phyloP scores from a whole-genome alignment of 2,888 invertebrate species.

The Lissonota sp. region DNA sequence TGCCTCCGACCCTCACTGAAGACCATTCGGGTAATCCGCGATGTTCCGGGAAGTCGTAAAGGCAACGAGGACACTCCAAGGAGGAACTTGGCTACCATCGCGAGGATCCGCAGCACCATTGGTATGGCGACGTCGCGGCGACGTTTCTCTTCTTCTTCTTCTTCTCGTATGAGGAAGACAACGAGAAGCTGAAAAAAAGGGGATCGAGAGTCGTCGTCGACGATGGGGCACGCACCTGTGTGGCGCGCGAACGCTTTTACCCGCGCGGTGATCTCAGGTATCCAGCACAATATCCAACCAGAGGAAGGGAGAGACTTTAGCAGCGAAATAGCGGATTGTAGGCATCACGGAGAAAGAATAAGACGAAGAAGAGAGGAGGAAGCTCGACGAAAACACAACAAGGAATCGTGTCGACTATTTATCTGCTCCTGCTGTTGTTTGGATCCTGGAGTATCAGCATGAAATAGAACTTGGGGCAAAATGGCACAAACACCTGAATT shows the following conservation, averaged over 20 bases:
- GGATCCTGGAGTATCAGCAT: neutral
- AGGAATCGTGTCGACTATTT: constrained; percentile 53
- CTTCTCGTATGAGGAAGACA: constrained; percentile 18
- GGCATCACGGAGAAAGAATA: constrained; percentile 28
- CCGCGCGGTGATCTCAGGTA: constrained; percentile 8
- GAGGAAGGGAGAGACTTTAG: constrained; percentile 2
- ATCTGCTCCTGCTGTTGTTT: constrained; percentile 45
- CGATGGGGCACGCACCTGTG: constrained; percentile 64
- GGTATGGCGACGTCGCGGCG: constrained; percentile 18
- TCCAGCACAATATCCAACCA: constrained; percentile 1
- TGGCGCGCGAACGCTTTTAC: constrained; percentile 55
- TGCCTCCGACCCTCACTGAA: neutral
- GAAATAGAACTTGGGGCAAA: neutral
- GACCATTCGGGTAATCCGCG: constrained; percentile 39
- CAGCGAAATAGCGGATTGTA: constrained; percentile 35
- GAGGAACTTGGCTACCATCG: constrained; percentile 22
- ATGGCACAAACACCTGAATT: neutral
- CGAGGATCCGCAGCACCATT: neutral
- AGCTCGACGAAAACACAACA: constrained; percentile 28
- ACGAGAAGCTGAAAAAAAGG: constrained; percentile 16
- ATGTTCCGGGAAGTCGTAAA: constrained; percentile 60
- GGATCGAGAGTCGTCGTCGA: constrained; percentile 16
- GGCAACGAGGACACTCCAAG: no score
- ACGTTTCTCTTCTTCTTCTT: constrained; percentile 56
- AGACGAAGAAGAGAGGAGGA: constrained; percentile 2